phyloP scores from a whole-genome alignment of 2,797 vertebrate species.

The Liparis tanakae region DNA sequence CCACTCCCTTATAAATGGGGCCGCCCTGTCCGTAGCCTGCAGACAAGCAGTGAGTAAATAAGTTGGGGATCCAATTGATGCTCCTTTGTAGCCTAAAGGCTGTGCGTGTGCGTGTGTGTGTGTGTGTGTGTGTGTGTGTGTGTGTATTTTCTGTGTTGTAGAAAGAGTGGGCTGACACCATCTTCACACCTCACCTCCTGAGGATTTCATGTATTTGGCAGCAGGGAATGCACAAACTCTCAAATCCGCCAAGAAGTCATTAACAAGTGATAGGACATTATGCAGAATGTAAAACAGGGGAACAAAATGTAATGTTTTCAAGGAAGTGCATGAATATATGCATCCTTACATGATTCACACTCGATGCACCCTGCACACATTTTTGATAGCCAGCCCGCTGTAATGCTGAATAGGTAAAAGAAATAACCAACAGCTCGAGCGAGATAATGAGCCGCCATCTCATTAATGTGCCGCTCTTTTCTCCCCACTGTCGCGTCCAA shows the following conservation, averaged over 20 bases:
- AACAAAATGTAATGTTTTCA: slow-evolving; percentile 13
- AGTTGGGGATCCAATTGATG: slow-evolving; percentile 55
- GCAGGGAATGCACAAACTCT: slow-evolving; percentile 22
- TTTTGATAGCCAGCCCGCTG: slow-evolving; percentile 2
- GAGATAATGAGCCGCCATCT: slow-evolving; percentile 65
- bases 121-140: slow-evolving; percentile 5
- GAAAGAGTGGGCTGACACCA: slow-evolving; percentile 12
- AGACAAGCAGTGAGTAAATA: slow-evolving; percentile 70
- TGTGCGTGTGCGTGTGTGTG: slow-evolving; percentile 13
- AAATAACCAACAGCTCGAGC: slow-evolving; percentile 29
- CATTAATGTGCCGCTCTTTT: slow-evolving; percentile 53
- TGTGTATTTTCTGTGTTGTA: slow-evolving; percentile 1
- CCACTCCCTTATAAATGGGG: slow-evolving; percentile 56
- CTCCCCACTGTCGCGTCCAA: slow-evolving; percentile 40
- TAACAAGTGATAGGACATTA: slow-evolving; percentile 24
- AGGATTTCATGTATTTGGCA: slow-evolving; percentile 34
- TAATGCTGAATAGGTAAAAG: slow-evolving; percentile 21
- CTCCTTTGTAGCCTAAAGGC: slow-evolving; percentile 32
- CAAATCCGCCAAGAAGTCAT: slow-evolving; percentile 22
- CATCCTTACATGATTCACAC: slow-evolving; percentile 5
- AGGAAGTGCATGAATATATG: slow-evolving; percentile 23
- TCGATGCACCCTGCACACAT: slow-evolving; percentile 7
- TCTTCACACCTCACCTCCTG: slow-evolving; percentile 23
- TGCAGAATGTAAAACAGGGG: slow-evolving; percentile 6
- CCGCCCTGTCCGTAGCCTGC: slow-evolving; percentile 47